Base-by-base conservation (phyloP, 2,888 invertebrate genomes). In the Baronia brevicornis region DNA sequence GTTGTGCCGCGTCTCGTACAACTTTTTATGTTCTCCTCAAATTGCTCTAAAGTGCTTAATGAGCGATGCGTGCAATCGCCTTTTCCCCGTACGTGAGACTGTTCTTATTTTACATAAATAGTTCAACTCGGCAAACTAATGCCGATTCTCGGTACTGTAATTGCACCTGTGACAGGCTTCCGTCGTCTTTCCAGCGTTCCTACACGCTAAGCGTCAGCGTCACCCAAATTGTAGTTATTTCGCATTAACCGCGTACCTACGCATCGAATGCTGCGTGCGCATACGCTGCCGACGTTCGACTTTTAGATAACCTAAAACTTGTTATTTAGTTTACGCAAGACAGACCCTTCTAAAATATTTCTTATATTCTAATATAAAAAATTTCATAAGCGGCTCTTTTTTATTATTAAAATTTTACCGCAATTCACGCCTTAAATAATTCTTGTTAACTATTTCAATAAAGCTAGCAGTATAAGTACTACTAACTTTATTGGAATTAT, bases 1-100 rank as follows among this genome's bases (percentile, higher is more conserved):
- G 75, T 60, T 68, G 60, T 55, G 65, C 62, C 60, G 63, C 64
- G 65, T 60, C 72, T 72, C 68, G 73, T 54, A 65, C 71, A 61
- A 80, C 74, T 84, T 82, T 84, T 84, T 82, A 79, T 78, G 60
- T 60, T 55, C 68, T 66, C 54, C 59, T 70, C 78, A 84, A 84
- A 84, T 84, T 84, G 78, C 79, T 80, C 74, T 78, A 77, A 82
- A 84, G 82, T 84, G 77, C 84, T 82, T 84, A 84, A 84, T 84
- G 78, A 80, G 80, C 63, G 80, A 80, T 84, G 84, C 84, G 84
- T 84, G 84, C 84, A 70, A 79, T 80, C 68, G 75, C 60, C 67
- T 77, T 79, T 84, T 82, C 82, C 78, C 77, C 77, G 78, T 82
- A 82, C 73, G 60, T 60, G 71, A 71, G 63, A 63, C 68, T 54